Conservation (phyloP, 2,888 invertebrate genomes). For the Agriopis leucophaearia region DNA sequence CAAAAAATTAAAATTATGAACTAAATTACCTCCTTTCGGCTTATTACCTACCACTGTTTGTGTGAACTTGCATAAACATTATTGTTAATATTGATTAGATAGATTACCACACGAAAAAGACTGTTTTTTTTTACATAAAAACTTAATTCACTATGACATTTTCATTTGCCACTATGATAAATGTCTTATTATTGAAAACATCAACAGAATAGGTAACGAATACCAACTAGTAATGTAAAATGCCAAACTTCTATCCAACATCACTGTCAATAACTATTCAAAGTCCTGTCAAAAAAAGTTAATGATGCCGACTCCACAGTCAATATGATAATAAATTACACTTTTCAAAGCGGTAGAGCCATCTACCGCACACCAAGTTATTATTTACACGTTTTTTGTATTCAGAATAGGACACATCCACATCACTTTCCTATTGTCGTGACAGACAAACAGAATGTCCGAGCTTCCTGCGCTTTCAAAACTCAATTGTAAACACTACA, state of each 20-base stretch:
- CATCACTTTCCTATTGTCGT: conserved; percentile 67
- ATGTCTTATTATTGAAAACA: no score
- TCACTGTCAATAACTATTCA: conserved; percentile 20
- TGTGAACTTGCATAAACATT: no score
- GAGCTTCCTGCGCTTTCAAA: conserved; percentile 77
- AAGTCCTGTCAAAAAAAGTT: conserved; percentile 32
- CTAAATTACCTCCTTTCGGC: no score
- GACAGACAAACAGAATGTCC: conserved; percentile 72
- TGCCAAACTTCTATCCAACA: background rate
- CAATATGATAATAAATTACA: conserved; percentile 55
- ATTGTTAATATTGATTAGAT: no score
- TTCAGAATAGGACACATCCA: conserved; percentile 58
- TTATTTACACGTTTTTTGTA: conserved; percentile 48
- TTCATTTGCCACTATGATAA: no score
- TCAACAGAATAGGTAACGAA: background rate
- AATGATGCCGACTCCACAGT: conserved; percentile 37
- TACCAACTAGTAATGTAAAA: no score
- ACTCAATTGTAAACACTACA: conserved; percentile 63
- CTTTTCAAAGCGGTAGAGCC: conserved; percentile 50
- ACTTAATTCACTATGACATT: no score
- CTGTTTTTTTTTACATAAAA: no score
- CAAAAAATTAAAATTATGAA: no score
- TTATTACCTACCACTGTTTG: no score
- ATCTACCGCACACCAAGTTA: conserved; percentile 59
- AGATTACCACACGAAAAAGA: no score